Conservation (phyloP, 2,888 invertebrate species). For the Ernsta delagoae region DNA sequence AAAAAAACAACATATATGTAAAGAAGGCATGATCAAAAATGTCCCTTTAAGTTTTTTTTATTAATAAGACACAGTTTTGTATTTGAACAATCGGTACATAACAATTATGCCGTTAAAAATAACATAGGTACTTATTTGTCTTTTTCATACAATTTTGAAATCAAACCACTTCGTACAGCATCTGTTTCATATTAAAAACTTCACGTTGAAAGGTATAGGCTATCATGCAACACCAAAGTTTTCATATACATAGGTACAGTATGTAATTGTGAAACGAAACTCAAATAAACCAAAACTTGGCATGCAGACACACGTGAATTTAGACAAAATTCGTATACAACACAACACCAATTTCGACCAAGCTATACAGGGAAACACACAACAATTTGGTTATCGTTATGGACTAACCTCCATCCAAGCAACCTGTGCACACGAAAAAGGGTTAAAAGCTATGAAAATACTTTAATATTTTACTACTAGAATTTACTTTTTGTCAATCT, state of each 20-base stretch:
- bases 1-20: too few species aligned
- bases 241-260: too few species aligned
- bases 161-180: too few species aligned
- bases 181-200: not conserved
- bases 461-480: not conserved
- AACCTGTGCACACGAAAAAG: slow-evolving; percentile 80
- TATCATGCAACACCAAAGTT: slow-evolving; percentile 43
- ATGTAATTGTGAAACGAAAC: not conserved
- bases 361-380: slow-evolving; percentile 51
- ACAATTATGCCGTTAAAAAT: too few species aligned
- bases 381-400: slow-evolving; percentile 43
- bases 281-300: slow-evolving; percentile 16
- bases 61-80: too few species aligned
- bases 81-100: too few species aligned
- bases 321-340: slow-evolving; percentile 22
- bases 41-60: too few species aligned
- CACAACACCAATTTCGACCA: slow-evolving; percentile 26
- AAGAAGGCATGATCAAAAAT: too few species aligned
- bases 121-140: too few species aligned
- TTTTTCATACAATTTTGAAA: too few species aligned
- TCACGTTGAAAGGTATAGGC: not conserved
- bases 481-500: not conserved
- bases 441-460: slow-evolving; percentile 48
- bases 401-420: slow-evolving; percentile 87
- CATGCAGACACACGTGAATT: slow-evolving; percentile 42